These are phyloP conservation scores for Dynastes grantii DNA, from an alignment of 2,888 invertebrate species.

Conservation along the genomic window DNA sequence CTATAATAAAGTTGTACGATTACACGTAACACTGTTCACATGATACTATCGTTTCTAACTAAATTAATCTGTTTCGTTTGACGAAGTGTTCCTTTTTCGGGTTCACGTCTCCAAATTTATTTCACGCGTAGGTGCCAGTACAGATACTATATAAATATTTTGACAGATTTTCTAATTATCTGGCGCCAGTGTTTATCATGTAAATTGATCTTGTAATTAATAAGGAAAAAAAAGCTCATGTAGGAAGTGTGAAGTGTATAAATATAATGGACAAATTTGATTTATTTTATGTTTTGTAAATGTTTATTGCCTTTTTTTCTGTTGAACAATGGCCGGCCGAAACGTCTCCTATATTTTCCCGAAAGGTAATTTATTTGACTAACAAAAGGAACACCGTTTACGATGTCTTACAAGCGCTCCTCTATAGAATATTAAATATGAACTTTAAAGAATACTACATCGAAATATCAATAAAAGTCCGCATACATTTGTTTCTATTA, in stretches of 20 bases:
- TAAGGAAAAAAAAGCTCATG: slow-evolving; percentile 48
- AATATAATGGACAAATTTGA: slow-evolving; percentile 48
- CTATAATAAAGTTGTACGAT: too few species aligned
- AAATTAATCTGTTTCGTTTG: slow-evolving; percentile 27
- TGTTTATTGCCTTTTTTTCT: slow-evolving; percentile 42
- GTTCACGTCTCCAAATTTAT: slow-evolving; percentile 37
- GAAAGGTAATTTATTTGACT: slow-evolving; percentile 29
- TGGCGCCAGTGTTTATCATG: slow-evolving; percentile 52
- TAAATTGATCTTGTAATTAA: slow-evolving; percentile 52
- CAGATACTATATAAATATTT: slow-evolving; percentile 54
- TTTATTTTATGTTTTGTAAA: slow-evolving; percentile 46
- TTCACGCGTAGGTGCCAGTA: slow-evolving; percentile 51
- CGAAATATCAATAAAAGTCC: slow-evolving; percentile 11
- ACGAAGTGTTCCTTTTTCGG: slow-evolving; percentile 27
- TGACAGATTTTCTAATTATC: slow-evolving; percentile 52
- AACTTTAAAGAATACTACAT: neutral
- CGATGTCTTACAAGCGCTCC: slow-evolving; percentile 3
- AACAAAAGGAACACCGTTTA: slow-evolving; percentile 28
- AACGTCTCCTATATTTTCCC: slow-evolving; percentile 23
- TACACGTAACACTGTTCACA: neutral
- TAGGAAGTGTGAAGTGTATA: slow-evolving; percentile 50
- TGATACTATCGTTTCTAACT: slow-evolving; percentile 7
- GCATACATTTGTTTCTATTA: slow-evolving; percentile 27
- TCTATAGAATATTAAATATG: slow-evolving; percentile 4
- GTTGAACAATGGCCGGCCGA: slow-evolving; percentile 13